Evolutionary conservation across 2,888 invertebrate genomes (phyloP), one percentile per base, ranked within the genome.

Genomic region (Rhamphomyia laevipes): DNA sequence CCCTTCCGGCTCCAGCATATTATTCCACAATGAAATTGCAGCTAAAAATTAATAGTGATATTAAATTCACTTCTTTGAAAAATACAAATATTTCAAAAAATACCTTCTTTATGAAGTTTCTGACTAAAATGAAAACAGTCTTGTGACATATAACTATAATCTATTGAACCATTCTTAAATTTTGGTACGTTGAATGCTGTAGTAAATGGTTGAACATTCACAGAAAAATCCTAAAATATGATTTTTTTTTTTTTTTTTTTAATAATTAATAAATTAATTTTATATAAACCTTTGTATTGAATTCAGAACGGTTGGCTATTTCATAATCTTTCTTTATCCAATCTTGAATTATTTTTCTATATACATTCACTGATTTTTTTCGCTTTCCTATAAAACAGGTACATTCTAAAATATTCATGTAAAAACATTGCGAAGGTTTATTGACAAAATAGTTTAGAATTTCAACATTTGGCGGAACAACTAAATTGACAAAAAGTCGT

Each of bases 101-200:
- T n/a, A 27, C 23, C 7, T 2, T 7, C 7, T 3, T 79, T 77
- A 53, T 79, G 74, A 15, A 72, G 71, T 56, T 74, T 77, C 59
- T 81, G 80, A 55, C 77, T 79, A 9, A 78, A 64, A 60, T 82
- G 81, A 56, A 81, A 81, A 60, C 81, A 81, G 60, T 82, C 82
- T 35, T 65, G 62, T 0, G 80, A 74, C 44, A 79, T 61, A 60
- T 71, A 77, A 1, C 72, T 64, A 37, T 69, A 67, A 62, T 81
- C 79, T 0, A 70, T 63, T 1, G 54, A 54, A 1, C 74, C 75
- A 42, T 71, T 60, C 2, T 61, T 53, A 1, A 51, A 61, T 17
- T 51, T 59, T 1, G 78, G 77, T 45, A 77, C 62, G 5, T 58
- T 58, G 1, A 69, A 46, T 43, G 76, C 63, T 33, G 63, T 60